Percentiles rank a stretch among this genome's conserved stretches.
Conservation (phyloP, 2,113 vertebrate species). For the Mustela nigripes region DNA sequence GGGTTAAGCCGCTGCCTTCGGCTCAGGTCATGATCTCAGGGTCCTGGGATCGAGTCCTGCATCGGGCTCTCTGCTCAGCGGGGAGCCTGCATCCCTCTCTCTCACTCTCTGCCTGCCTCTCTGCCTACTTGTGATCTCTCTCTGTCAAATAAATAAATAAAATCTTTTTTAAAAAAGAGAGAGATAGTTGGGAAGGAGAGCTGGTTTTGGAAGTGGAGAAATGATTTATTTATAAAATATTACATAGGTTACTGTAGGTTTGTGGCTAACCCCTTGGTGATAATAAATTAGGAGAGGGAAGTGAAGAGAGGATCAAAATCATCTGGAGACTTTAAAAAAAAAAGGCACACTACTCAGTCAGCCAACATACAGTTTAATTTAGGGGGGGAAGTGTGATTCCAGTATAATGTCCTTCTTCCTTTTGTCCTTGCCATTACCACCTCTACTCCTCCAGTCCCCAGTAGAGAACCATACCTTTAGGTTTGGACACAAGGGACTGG, state of each 20-base stretch:
- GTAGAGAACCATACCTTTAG: background rate
- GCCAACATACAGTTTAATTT: background rate
- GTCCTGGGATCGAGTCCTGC: too few species aligned
- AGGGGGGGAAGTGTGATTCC: background rate
- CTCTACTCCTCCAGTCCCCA: background rate
- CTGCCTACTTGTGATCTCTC: too few species aligned
- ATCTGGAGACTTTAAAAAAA: background rate
- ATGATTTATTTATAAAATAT: background rate
- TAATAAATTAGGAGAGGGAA: constrained; percentile 40
- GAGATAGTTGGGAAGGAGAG: background rate
- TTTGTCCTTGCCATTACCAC: background rate
- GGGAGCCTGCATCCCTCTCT: too few species aligned
- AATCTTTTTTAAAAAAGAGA: background rate
- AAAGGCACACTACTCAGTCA: background rate
- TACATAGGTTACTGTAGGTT: background rate
- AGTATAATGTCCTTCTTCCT: background rate
- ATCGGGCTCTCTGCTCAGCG: too few species aligned
- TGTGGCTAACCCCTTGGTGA: background rate
- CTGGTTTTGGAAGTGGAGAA: background rate
- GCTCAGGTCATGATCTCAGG: too few species aligned
- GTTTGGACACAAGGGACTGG: background rate
- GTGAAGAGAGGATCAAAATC: background rate
- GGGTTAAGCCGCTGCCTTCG: too few species aligned
- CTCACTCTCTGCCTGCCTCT: too few species aligned
- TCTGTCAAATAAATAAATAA: too few species aligned